Evolutionary conservation across 2,113 vertebrate species (phyloP).

Genomic region (Pseudonaja textilis): DNA sequence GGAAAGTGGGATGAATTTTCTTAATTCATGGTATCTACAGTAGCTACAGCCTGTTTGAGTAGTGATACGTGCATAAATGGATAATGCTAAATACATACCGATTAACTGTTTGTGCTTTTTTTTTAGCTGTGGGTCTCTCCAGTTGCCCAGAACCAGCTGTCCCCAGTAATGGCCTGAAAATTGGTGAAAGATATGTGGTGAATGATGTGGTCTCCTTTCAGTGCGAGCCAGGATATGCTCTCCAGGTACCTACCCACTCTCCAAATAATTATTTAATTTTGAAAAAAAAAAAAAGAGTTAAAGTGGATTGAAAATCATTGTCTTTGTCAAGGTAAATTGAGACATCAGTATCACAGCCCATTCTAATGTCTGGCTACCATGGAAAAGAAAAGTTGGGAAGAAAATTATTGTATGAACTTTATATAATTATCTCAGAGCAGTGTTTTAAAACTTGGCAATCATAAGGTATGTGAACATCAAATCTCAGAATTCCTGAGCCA

Average conservation of each 20-base stretch:
- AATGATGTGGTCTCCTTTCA: constrained; percentile 96
- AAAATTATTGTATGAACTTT: background rate
- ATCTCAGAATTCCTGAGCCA: background rate
- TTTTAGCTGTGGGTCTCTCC: constrained; percentile 89
- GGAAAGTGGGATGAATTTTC: background rate
- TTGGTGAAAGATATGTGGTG: constrained; percentile 91
- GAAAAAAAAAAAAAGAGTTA: background rate
- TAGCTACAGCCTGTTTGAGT: background rate
- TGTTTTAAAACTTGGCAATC: background rate
- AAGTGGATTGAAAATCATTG: background rate
- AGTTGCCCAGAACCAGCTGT: constrained; percentile 90
- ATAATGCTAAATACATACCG: background rate
- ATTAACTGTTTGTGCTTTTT: background rate
- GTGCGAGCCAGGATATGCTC: constrained; percentile 92
- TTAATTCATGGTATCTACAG: background rate
- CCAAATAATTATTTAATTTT: background rate
- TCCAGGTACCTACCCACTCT: constrained; percentile 78
- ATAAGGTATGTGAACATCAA: background rate
- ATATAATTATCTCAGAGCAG: background rate
- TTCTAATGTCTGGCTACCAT: background rate
- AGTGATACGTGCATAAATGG: background rate
- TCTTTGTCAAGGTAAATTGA: background rate
- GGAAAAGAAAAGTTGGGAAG: background rate
- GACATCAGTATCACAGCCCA: background rate
- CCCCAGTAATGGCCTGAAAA: constrained; percentile 88